phyloP scores from a whole-genome alignment of 1,140 invertebrate genomes.

The Eumeta japonica region DNA sequence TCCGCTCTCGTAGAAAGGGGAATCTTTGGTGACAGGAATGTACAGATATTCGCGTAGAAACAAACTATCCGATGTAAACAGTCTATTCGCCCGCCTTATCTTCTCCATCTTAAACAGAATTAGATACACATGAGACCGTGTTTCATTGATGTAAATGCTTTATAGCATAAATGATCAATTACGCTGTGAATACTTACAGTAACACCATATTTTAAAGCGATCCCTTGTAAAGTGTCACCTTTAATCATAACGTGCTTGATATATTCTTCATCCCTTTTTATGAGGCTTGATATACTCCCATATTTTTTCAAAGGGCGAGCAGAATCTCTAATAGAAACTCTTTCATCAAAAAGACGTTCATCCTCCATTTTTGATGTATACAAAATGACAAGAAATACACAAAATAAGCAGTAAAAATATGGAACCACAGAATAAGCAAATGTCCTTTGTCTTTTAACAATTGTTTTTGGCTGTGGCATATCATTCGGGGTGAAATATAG shows the following conservation, averaged over 20 bases:
- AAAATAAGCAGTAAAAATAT: no score
- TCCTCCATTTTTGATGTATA: constrained; percentile 61
- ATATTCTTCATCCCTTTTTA: constrained; percentile 66
- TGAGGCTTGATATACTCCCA: constrained; percentile 77
- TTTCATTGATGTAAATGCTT: neutral
- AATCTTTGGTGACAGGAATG: constrained; percentile 72
- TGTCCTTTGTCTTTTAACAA: no score
- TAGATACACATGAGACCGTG: constrained; percentile 5
- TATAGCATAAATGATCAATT: constrained; percentile 15
- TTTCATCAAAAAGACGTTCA: constrained; percentile 77
- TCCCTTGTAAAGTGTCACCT: constrained; percentile 87
- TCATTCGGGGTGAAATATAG: no score
- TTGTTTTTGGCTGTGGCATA: no score
- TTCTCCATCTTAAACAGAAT: constrained; percentile 77
- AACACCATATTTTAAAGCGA: constrained; percentile 88
- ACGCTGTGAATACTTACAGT: constrained; percentile 68
- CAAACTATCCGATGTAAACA: constrained; percentile 87
- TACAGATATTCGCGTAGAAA: constrained; percentile 79
- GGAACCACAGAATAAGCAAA: no score
- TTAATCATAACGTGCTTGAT: constrained; percentile 77
- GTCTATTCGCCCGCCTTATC: constrained; percentile 80
- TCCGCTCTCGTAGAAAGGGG: constrained; percentile 58
- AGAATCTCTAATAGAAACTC: constrained; percentile 79
- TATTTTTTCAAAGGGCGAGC: constrained; percentile 83
- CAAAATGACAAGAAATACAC: no score